Evolutionary conservation across 2,888 invertebrate species (phyloP).

Genomic region (Sminthurides aquaticus): DNA sequence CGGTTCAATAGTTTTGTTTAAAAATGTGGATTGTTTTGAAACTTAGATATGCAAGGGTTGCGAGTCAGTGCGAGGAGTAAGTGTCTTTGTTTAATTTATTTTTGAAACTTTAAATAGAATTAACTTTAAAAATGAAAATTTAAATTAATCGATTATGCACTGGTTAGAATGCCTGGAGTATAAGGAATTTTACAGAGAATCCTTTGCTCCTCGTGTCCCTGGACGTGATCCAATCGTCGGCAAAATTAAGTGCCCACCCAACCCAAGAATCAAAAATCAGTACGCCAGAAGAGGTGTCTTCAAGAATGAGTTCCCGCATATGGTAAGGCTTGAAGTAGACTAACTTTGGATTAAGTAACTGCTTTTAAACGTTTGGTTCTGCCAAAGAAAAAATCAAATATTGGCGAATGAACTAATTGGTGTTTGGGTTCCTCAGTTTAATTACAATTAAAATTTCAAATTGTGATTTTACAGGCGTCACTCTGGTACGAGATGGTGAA

Average conservation of each 20-base stretch:
- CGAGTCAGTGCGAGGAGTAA: not conserved
- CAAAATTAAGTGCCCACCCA: conserved; percentile 16
- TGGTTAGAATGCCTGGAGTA: conserved; percentile 26
- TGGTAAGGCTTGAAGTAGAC: not conserved
- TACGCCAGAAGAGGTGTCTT: conserved; percentile 14
- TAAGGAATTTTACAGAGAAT: conserved; percentile 23
- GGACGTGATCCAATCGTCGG: conserved; percentile 11
- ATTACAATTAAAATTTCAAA: too few species aligned
- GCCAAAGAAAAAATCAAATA: too few species aligned
- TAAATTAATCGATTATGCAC: not conserved
- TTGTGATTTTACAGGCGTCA: conserved; percentile 5
- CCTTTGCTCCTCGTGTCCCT: conserved; percentile 9
- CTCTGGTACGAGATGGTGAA: conserved; percentile 18
- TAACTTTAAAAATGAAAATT: not conserved
- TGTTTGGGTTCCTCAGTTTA: too few species aligned
- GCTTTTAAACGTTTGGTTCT: too few species aligned
- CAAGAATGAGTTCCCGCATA: conserved; percentile 18
- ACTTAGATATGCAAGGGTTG: not conserved
- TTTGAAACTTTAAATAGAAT: not conserved
- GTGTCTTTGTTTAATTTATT: not conserved
- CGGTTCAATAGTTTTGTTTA: not conserved
- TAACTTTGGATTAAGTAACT: too few species aligned
- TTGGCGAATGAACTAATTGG: too few species aligned
- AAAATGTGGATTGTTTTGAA: not conserved
- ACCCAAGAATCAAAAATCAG: conserved; percentile 10